Evolutionary conservation across 2,113 vertebrate genomes (phyloP).

Genomic region (Bothrops jararaca): DNA sequence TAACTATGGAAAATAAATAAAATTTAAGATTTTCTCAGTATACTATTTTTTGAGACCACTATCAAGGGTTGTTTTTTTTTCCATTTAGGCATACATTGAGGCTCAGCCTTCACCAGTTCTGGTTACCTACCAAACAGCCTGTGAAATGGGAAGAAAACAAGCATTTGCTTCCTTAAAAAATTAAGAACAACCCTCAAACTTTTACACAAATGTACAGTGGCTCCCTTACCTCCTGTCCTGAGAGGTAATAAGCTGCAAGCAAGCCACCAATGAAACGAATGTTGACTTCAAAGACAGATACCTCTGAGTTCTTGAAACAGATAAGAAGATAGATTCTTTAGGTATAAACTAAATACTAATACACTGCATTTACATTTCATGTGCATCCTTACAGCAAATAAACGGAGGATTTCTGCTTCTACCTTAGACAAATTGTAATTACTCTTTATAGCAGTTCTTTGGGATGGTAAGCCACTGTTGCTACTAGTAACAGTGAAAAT

Average conservation of each 20-base stretch:
- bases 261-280: slow-evolving; percentile 91
- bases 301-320: slow-evolving; percentile 83
- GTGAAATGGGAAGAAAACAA: not conserved
- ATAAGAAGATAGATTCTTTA: not conserved
- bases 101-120: not conserved
- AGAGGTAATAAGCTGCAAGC: slow-evolving; percentile 87
- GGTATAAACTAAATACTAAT: not conserved
- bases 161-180: not conserved
- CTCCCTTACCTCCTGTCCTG: slow-evolving; percentile 84
- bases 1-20: not conserved
- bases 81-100: not conserved
- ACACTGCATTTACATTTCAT: not conserved
- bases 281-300: slow-evolving; percentile 93
- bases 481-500: not conserved
- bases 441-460: not conserved
- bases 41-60: not conserved
- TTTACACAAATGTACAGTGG: not conserved
- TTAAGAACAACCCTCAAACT: not conserved
- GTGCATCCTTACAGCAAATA: not conserved
- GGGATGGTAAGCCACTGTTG: not conserved
- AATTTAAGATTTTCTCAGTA: not conserved
- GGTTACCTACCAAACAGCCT: not conserved
- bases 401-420: not conserved
- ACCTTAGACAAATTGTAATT: not conserved
- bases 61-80: not conserved